Base-by-base conservation (phyloP, 1,140 invertebrate species). In the Lysiphlebus fabarum region DNA sequence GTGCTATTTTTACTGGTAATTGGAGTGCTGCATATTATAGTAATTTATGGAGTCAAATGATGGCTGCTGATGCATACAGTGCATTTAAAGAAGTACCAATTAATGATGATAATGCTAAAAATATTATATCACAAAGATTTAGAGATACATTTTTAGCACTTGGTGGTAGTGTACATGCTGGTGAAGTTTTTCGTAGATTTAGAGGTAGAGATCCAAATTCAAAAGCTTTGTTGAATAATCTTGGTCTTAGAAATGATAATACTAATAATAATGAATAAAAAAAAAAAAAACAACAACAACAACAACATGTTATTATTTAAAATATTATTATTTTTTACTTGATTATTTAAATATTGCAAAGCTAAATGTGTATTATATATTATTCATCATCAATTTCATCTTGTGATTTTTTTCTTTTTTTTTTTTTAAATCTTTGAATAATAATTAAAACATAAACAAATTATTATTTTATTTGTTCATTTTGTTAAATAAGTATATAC, bases 171-270 rank as follows among this genome's bases (percentile, higher is more conserved):
- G 85, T 86, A 64, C 84, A 90, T 64, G 85, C 91, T 0, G 86
- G 82, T 63, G 90, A 96, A 82, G 83, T 94, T 6, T 98, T 97
- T 75, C 83, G 94, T 58, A 83, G 87, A 67, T 97, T 97, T 76
- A 82, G 92, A 66, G 95, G 95, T 3, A 83, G 95, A 42, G 94
- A 98, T 81, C 94, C 94, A 0, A 91, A 87, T 7, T 85, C 88
- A 1, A 86, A 92, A 70, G 91, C 92, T 1, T 77, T 95, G n/a
- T 71, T 95, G 0, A 85, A 85, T 63, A 84, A 80, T 53, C 76
- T 88, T 59, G 83, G 85, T 14, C 75, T 89, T 54, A 74, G 76
- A 59, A 7, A 9, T 56, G 61, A 56, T 12, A 38, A 14, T 58
- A 4, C 9, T 45, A 53, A 49, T 41, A 12, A 5, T 26, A 8